A percentile compares a stretch with the other conserved stretches of the same genome.
These are phyloP conservation scores for Akabosia matsudoensis DNA, from an alignment of 1,140 invertebrate species.

Conservation along the genomic window DNA sequence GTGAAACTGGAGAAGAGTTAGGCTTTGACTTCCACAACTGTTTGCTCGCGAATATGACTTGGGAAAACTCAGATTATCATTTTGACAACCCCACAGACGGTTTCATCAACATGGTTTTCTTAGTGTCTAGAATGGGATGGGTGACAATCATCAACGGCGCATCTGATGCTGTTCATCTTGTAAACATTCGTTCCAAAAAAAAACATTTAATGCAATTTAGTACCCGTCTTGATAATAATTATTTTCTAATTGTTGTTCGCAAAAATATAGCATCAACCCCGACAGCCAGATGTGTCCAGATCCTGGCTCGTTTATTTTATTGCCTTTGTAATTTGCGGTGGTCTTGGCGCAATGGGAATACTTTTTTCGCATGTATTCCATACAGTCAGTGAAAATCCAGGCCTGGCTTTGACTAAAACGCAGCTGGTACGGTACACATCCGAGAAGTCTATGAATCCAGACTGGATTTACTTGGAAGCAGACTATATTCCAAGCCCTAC, in stretches of 20 bases:
- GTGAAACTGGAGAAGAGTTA: too few species aligned
- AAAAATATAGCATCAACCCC: too few species aligned
- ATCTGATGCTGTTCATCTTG: neutral
- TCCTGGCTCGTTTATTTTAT: neutral
- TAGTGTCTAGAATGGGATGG: constrained; percentile 25
- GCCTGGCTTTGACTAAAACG: neutral
- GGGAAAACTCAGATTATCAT: constrained; percentile 10
- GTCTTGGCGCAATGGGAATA: neutral
- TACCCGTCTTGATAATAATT: neutral
- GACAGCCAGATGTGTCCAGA: neutral
- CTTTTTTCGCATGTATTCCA: neutral
- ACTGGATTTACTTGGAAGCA: neutral
- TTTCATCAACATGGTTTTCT: constrained; percentile 17
- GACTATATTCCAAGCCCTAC: neutral
- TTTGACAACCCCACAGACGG: constrained; percentile 8
- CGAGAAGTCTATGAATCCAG: neutral
- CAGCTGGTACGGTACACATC: neutral
- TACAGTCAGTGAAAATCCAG: neutral
- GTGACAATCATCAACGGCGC: constrained; percentile 13
- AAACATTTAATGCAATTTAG: too few species aligned
- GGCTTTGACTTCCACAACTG: too few species aligned
- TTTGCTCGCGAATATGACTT: neutral
- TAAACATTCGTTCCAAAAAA: neutral
- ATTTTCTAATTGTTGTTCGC: too few species aligned
- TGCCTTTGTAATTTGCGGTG: neutral